Conservation (phyloP, 2,113 vertebrate species). For the Grammomys surdaster region DNA sequence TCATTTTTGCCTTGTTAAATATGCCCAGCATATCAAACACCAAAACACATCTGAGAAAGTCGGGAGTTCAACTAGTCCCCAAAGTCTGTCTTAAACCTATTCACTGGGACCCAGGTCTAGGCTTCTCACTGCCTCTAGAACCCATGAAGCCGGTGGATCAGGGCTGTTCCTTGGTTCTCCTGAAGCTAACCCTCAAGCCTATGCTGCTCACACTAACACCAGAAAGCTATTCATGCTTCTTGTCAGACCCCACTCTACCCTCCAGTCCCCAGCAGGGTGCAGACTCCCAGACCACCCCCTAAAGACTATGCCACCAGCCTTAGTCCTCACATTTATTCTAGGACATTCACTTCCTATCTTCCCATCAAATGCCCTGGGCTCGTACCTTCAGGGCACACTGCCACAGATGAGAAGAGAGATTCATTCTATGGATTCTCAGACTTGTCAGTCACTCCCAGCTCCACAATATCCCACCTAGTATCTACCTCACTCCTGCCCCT, state of each 20-base stretch:
- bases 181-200: background rate
- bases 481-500: background rate
- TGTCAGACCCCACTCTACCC: background rate
- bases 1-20: background rate
- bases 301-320: background rate
- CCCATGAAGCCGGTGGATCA: too few relatives aligned
- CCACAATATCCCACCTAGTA: accelerated
- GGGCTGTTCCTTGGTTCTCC: background rate
- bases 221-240: background rate
- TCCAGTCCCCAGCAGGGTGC: background rate
- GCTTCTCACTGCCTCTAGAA: background rate
- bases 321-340: too few relatives aligned
- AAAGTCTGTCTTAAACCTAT: background rate
- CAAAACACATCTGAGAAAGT: background rate
- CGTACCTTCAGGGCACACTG: background rate
- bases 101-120: background rate
- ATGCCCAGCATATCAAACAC: background rate
- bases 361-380: background rate
- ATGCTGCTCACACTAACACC: background rate
- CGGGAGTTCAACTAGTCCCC: background rate
- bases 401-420: background rate
- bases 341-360: background rate
- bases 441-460: background rate
- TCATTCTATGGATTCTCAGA: background rate
- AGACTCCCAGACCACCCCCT: background rate